Base-by-base conservation (phyloP, 1,140 invertebrate genomes). In the Brachionus angularis region DNA sequence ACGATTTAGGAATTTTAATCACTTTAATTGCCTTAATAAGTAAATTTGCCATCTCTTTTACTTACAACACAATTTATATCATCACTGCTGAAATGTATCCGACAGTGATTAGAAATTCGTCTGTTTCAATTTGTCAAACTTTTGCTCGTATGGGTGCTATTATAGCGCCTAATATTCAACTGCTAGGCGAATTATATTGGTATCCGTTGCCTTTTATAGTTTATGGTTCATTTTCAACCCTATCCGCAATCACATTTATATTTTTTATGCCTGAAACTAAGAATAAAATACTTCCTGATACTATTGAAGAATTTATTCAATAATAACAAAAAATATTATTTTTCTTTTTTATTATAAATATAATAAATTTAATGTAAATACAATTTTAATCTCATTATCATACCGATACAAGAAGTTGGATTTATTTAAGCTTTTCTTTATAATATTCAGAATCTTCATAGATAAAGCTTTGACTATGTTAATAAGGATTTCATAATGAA, bases 241-340 rank as follows among this genome's bases (percentile, higher is more conserved):
- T 74, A 21, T 21, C 75, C 0, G 73, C 72, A 3, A 58, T 72
- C 27, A 14, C 73, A 5, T 47, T 75, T 18, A 23, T 74, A 10
- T 34, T 67, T 7, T 47, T 74, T 23, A 42, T 77, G 31, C 76
- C 76, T 7, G 76, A 77, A 61, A 74, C 76, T n/a, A 74, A 71
- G 36, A 74, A 73, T 5, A 69, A 62, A 29, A 73, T 74, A 58
- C 72, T 77, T 12, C 74, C 75, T 1, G 74, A 76, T 8, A 74
- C 71, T 14, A 44, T 75, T 21, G 72, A 71, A 16, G 76, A 76
- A n/a, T 42, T 76, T 12, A 72, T 34, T 33, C 47, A 4, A 75
- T 74, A 73, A 31, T 31, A 50, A 64, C 27, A 16, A 47, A 47
- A 67, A 71, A 39, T n/a, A 16, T 49, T 49, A 3, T 23, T 16